phyloP scores from a whole-genome alignment of 2,797 vertebrate species.

The Aplochiton taeniatus region DNA sequence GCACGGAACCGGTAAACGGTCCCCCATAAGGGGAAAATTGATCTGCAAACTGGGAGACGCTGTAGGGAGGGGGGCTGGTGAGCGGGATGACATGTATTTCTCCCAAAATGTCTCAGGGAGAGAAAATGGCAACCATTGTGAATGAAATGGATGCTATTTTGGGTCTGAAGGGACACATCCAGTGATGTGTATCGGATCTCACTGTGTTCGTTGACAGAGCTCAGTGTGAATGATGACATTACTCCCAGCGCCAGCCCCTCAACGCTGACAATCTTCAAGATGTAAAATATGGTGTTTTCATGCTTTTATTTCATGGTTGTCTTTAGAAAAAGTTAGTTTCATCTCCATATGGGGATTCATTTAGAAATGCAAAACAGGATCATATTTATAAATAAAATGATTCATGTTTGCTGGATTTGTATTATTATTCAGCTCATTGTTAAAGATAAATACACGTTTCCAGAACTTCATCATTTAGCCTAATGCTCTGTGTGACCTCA shows the following conservation, averaged over 20 bases:
- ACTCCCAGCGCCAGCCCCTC: constrained; percentile 32
- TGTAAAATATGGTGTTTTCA: not conserved
- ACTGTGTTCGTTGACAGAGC: constrained; percentile 26
- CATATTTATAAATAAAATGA: too few relatives aligned
- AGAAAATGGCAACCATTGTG: constrained; percentile 14
- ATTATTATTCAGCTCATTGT: too few relatives aligned
- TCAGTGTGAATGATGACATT: constrained; percentile 29
- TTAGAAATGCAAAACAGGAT: constrained; percentile 1
- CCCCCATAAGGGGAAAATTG: constrained; percentile 31
- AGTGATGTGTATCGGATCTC: constrained; percentile 40
- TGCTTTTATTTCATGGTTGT: too few relatives aligned
- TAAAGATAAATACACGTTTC: too few relatives aligned
- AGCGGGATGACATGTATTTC: not conserved
- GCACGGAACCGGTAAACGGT: constrained; percentile 39
- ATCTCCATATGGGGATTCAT: constrained; percentile 17
- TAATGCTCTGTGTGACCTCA: too few relatives aligned
- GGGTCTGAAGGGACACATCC: constrained; percentile 14
- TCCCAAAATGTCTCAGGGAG: constrained; percentile 1
- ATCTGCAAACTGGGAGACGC: constrained; percentile 27
- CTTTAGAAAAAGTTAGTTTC: constrained; percentile 34
- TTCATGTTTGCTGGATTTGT: too few relatives aligned
- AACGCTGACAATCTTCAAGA: constrained; percentile 33
- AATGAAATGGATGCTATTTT: constrained; percentile 22
- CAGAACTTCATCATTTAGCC: too few relatives aligned
- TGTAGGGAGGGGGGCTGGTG: not conserved